These are phyloP conservation scores for Prunella strophiata DNA, from an alignment of 2,797 vertebrate genomes.

Conservation along the genomic window DNA sequence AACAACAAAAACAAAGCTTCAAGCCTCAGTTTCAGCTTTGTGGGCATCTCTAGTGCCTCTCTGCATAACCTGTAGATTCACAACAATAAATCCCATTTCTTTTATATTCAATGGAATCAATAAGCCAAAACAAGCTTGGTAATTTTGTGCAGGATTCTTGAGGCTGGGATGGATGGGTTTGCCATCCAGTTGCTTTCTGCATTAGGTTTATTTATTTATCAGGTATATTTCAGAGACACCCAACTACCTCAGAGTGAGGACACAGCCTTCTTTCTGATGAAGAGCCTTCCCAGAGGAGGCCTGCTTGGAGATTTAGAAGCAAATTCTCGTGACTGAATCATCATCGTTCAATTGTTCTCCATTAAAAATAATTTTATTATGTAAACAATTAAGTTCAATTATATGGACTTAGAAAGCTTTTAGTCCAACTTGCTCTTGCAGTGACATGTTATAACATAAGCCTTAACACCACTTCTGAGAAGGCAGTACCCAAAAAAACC, in stretches of 20 bases:
- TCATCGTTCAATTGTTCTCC: slow-evolving; percentile 33
- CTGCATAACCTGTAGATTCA: not conserved
- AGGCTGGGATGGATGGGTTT: not conserved
- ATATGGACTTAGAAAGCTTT: slow-evolving; percentile 70
- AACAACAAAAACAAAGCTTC: not conserved
- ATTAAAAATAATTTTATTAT: slow-evolving; percentile 60
- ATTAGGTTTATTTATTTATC: not conserved
- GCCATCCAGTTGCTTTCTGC: not conserved
- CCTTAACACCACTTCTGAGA: slow-evolving; percentile 31
- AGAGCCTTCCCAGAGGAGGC: slow-evolving; percentile 25
- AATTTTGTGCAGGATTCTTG: not conserved
- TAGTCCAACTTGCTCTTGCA: slow-evolving; percentile 53
- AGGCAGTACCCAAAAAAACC: not conserved
- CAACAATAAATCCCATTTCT: not conserved
- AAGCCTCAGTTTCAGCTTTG: not conserved
- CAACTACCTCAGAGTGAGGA: not conserved
- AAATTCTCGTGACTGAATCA: slow-evolving; percentile 60
- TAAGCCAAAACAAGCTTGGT: not conserved
- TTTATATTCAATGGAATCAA: not conserved
- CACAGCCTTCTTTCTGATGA: not conserved
- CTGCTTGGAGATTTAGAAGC: slow-evolving; percentile 43
- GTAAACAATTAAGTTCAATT: slow-evolving; percentile 70
- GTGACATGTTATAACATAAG: slow-evolving; percentile 34
- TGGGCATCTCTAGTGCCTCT: not conserved
- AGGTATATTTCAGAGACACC: not conserved